phyloP scores from a whole-genome alignment of 2,113 vertebrate genomes.

The Odontophorus gujanensis region DNA sequence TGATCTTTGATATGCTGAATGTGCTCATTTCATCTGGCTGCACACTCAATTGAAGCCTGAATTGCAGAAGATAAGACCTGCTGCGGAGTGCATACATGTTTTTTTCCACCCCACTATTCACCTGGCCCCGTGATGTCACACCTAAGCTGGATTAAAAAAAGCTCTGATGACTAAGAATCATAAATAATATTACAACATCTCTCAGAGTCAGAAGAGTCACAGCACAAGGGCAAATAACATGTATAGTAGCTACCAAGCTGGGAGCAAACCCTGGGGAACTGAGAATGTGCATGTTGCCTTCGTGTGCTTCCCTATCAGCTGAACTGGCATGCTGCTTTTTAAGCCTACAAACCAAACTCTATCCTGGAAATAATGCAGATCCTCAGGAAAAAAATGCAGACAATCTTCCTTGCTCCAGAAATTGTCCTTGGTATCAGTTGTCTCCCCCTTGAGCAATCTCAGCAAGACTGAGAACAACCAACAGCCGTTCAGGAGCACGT shows the following conservation, averaged over 20 bases:
- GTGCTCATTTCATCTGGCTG: slow-evolving; percentile 48
- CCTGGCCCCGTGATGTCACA: slow-evolving; percentile 38
- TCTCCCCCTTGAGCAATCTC: slow-evolving; percentile 52
- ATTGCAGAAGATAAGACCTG: neutral
- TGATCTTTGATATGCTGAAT: neutral
- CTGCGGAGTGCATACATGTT: neutral
- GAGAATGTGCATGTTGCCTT: neutral
- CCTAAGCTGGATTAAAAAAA: slow-evolving; percentile 30
- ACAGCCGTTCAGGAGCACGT: neutral
- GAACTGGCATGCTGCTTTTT: slow-evolving; percentile 18
- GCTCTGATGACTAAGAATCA: slow-evolving; percentile 30
- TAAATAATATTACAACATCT: slow-evolving; percentile 33
- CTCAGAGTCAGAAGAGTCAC: slow-evolving; percentile 11
- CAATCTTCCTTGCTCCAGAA: slow-evolving; percentile 71
- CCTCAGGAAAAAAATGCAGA: neutral
- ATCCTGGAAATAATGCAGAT: slow-evolving; percentile 41
- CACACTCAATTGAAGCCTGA: slow-evolving; percentile 21
- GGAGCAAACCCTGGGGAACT: neutral
- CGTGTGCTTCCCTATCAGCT: neutral
- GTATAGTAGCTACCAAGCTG: neutral
- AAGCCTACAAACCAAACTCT: neutral
- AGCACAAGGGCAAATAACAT: neutral
- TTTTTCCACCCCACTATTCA: neutral
- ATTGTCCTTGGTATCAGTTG: slow-evolving; percentile 66
- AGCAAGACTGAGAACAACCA: slow-evolving; percentile 27